Percentiles rank a stretch among this genome's conserved stretches.
phyloP scores from a whole-genome alignment of 2,888 invertebrate species.

The Charanyca ferruginea region DNA sequence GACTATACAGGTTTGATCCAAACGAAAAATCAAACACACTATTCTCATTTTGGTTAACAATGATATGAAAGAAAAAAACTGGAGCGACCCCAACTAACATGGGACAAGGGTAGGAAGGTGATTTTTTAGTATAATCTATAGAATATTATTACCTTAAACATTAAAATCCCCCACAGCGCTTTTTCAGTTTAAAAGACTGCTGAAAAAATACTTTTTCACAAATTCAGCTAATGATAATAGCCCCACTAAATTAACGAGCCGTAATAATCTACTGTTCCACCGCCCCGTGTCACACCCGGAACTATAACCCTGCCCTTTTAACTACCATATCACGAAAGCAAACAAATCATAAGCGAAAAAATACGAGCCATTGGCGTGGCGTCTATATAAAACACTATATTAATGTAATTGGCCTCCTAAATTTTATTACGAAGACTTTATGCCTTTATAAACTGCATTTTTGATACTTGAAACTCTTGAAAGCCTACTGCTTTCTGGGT shows the following conservation, averaged over 20 bases:
- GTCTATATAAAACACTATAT: constrained; percentile 11
- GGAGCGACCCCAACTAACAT: too few relatives aligned
- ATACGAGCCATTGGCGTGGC: constrained; percentile 50
- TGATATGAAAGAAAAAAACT: too few relatives aligned
- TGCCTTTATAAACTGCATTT: constrained; percentile 21
- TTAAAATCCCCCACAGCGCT: too few relatives aligned
- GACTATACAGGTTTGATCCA: too few relatives aligned
- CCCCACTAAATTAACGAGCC: constrained; percentile 36
- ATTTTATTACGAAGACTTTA: constrained; percentile 25
- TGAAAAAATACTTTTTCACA: not conserved
- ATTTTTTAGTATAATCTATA: too few relatives aligned
- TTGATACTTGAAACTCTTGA: constrained; percentile 22
- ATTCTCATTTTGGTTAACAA: too few relatives aligned
- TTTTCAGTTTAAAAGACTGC: not conserved
- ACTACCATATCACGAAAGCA: constrained; percentile 35
- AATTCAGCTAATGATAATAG: constrained; percentile 23
- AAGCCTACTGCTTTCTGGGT: constrained; percentile 45
- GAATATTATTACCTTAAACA: too few relatives aligned
- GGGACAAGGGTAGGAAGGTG: too few relatives aligned
- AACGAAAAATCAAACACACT: too few relatives aligned
- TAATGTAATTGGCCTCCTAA: constrained; percentile 31
- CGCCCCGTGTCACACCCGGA: constrained; percentile 41
- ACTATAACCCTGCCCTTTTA: constrained; percentile 37
- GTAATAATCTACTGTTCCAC: constrained; percentile 21
- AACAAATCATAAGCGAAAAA: constrained; percentile 41